phyloP scores from a whole-genome alignment of 2,797 vertebrate species.

The Lutjanus campechanus region DNA sequence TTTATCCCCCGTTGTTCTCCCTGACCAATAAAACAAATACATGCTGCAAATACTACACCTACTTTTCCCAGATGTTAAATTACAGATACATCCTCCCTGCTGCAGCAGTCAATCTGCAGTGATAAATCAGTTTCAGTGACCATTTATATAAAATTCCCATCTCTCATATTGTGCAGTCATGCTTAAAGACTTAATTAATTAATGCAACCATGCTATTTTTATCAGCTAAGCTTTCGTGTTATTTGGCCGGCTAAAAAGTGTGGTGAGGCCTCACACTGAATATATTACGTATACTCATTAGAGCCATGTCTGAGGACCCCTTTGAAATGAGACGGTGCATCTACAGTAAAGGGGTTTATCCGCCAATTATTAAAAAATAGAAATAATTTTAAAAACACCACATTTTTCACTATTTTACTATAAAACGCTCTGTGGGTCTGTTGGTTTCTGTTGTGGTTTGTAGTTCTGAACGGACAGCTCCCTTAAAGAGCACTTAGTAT shows the following conservation, averaged over 20 bases:
- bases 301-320: background rate
- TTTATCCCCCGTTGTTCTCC: background rate
- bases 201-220: background rate
- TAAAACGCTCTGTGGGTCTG: background rate
- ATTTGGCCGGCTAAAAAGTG: constrained; percentile 5
- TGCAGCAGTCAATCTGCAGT: background rate
- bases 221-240: background rate
- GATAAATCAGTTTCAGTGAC: background rate
- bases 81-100: background rate
- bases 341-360: background rate
- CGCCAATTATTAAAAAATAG: background rate
- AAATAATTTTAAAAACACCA: background rate
- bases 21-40: background rate
- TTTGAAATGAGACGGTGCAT: background rate
- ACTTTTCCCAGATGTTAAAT: background rate
- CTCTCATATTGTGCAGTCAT: background rate
- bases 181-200: background rate
- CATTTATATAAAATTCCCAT: background rate
- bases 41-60: background rate
- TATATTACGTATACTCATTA: constrained; percentile 20
- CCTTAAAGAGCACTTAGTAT: background rate
- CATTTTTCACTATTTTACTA: background rate
- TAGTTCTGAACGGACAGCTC: constrained; percentile 45
- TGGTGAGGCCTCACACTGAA: background rate
- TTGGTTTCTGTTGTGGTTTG: constrained; percentile 3